A percentile compares a stretch with the other conserved stretches of the same genome.
phyloP scores from a whole-genome alignment of 53 echinoderm and acorn worm genomes.

The Mesocentrotus franciscanus region DNA sequence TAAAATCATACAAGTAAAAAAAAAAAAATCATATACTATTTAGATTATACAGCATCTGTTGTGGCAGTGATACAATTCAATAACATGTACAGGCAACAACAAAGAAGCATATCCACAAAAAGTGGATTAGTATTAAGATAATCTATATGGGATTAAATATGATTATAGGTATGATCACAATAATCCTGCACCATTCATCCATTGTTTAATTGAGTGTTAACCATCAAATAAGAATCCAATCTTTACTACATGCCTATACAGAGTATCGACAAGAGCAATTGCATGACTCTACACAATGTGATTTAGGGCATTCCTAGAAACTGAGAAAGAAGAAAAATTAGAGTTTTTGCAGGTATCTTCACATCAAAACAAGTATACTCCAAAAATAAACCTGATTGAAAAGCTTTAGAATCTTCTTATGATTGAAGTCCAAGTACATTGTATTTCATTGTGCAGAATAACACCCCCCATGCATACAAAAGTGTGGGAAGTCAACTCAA shows the following conservation, averaged over 20 bases:
- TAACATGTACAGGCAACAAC: constrained; percentile 22
- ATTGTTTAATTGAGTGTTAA: neutral
- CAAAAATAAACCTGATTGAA: neutral
- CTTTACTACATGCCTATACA: neutral
- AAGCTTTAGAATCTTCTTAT: neutral
- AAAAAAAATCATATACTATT: constrained; percentile 4
- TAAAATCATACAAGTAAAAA: neutral
- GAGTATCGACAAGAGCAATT: neutral
- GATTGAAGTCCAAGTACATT: no score
- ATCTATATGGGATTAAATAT: neutral
- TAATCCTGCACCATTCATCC: neutral
- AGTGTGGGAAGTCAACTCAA: neutral
- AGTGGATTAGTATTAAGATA: neutral
- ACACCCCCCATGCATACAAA: no score
- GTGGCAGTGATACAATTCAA: constrained; percentile 51
- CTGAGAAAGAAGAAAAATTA: no score
- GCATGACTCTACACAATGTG: neutral
- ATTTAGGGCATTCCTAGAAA: no score
- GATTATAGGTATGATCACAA: neutral
- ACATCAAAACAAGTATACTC: neutral
- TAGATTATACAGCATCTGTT: constrained; percentile 56
- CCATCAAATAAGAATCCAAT: neutral
- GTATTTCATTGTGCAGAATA: no score
- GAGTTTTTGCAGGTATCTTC: no score
- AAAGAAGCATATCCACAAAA: neutral